A percentile compares a stretch with the other conserved stretches of the same genome.
phyloP scores from a whole-genome alignment of 2,797 vertebrate species.

The Meriones psammophilus region DNA sequence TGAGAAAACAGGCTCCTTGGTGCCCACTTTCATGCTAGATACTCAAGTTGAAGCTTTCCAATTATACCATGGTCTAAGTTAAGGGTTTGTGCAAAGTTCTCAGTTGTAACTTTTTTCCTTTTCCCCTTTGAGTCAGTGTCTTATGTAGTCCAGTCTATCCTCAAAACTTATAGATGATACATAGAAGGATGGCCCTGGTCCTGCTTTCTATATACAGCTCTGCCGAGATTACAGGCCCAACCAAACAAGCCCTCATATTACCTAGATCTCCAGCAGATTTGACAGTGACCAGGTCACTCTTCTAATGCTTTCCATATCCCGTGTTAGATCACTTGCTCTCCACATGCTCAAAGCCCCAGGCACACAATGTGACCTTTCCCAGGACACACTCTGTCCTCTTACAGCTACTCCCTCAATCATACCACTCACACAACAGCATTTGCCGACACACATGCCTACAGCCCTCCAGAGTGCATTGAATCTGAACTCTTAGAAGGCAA shows the following conservation, averaged over 20 bases:
- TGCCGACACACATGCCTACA: background rate
- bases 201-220: background rate
- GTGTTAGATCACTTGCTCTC: background rate
- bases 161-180: background rate
- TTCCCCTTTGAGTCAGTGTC: background rate
- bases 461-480: background rate
- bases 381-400: background rate
- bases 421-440: background rate
- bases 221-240: background rate
- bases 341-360: background rate
- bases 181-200: background rate
- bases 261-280: background rate
- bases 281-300: background rate
- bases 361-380: background rate
- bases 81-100: conserved; percentile 37
- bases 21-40: background rate
- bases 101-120: background rate
- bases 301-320: background rate
- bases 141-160: background rate
- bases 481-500: background rate
- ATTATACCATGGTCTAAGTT: background rate
- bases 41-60: background rate
- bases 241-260: background rate
- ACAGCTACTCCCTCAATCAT: background rate
- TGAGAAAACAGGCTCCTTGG: background rate